Conservation (phyloP, 2,113 vertebrate genomes). For the Oryctolagus cuniculus region mOryCun1.1 NC_091433.1:122190001-122190500, state of each 20-base stretch:
- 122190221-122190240: not conserved
- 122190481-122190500: conserved; percentile 1
- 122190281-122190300: not conserved
- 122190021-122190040: not conserved
- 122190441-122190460: not conserved
- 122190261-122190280: conserved; percentile 6
- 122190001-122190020: not conserved
- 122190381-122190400: not conserved
- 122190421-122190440: not conserved
- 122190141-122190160: not conserved
- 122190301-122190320: not conserved
- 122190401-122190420: not conserved
- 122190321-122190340: not conserved
- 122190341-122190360: not conserved
- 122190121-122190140: not conserved
- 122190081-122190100: not conserved
- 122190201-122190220: not conserved
- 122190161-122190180: not conserved
- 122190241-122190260: not conserved
- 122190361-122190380: not conserved
- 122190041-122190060: not conserved
- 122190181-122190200: not conserved
- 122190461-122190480: not conserved
- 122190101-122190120: not conserved
- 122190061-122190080: not conserved